Percentiles rank a stretch among this genome's conserved stretches.
phyloP scores from a whole-genome alignment of 2,113 vertebrate species.

The Eulemur macaco region DNA sequence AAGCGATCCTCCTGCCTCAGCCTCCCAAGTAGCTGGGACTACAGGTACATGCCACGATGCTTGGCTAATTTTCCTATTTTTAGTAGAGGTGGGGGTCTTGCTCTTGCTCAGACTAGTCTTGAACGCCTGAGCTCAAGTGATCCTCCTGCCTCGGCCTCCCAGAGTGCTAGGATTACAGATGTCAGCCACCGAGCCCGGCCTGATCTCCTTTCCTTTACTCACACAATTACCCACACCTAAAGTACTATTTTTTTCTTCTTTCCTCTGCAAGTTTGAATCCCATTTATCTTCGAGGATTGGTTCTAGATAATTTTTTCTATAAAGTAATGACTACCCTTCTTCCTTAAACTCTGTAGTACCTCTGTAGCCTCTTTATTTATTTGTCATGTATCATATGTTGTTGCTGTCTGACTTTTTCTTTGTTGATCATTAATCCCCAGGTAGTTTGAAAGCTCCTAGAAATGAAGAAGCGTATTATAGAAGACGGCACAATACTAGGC shows the following conservation, averaged over 20 bases:
- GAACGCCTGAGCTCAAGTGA: too few species aligned
- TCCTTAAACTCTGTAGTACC: neutral
- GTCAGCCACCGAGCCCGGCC: too few species aligned
- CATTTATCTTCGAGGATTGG: neutral
- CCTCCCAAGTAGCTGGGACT: too few species aligned
- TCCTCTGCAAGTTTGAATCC: neutral
- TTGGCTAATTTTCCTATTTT: too few species aligned
- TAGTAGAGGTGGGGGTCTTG: too few species aligned
- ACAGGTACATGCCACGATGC: too few species aligned
- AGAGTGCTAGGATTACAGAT: too few species aligned
- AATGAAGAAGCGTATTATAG: neutral
- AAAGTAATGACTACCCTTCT: neutral
- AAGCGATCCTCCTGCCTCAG: too few species aligned
- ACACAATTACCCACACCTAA: neutral
- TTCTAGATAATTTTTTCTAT: neutral
- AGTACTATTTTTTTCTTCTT: neutral
- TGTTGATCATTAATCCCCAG: neutral
- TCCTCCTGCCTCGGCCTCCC: too few species aligned
- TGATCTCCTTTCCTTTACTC: neutral
- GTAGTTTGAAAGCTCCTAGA: neutral
- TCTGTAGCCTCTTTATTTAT: neutral
- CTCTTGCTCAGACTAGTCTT: too few species aligned
- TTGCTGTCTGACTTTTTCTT: neutral
- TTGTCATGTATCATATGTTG: neutral
- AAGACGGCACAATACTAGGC: neutral